Conservation (phyloP, 2,113 vertebrate genomes). For the Antigone vipio region DNA sequence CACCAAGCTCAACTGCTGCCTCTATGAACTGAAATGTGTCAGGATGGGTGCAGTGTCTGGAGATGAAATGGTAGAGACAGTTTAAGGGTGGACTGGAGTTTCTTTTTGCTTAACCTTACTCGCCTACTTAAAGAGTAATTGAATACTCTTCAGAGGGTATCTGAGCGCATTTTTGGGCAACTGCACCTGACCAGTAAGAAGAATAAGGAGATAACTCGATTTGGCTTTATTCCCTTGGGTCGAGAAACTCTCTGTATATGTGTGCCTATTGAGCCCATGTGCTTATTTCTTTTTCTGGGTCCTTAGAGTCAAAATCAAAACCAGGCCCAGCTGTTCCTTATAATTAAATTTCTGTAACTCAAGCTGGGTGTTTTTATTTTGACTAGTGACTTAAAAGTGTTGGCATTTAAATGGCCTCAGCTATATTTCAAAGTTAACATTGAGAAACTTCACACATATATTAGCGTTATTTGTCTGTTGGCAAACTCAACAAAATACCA, state of each 20-base stretch:
- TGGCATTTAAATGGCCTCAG: slow-evolving; percentile 55
- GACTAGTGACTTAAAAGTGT: slow-evolving; percentile 60
- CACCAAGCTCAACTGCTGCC: not conserved
- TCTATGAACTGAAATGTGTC: not conserved
- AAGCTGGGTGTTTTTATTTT: slow-evolving; percentile 50
- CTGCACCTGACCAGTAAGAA: not conserved
- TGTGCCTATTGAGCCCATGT: not conserved
- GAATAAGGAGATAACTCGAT: not conserved
- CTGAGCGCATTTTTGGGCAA: not conserved
- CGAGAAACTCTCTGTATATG: not conserved
- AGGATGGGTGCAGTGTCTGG: not conserved
- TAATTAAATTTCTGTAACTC: slow-evolving; percentile 63
- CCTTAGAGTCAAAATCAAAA: slow-evolving; percentile 42
- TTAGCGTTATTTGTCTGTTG: slow-evolving; percentile 53
- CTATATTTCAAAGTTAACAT: slow-evolving; percentile 52
- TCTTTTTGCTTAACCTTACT: not conserved
- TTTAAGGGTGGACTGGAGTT: not conserved
- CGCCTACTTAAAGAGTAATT: not conserved
- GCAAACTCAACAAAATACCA: slow-evolving; percentile 54
- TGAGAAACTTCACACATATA: slow-evolving; percentile 50
- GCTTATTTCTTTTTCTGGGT: not conserved
- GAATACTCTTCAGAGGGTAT: not conserved
- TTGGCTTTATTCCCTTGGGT: not conserved
- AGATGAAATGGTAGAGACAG: not conserved
- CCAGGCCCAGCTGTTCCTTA: slow-evolving; percentile 40